Conservation (phyloP, 2,888 invertebrate genomes). For the Eristalis arbustorum region DNA sequence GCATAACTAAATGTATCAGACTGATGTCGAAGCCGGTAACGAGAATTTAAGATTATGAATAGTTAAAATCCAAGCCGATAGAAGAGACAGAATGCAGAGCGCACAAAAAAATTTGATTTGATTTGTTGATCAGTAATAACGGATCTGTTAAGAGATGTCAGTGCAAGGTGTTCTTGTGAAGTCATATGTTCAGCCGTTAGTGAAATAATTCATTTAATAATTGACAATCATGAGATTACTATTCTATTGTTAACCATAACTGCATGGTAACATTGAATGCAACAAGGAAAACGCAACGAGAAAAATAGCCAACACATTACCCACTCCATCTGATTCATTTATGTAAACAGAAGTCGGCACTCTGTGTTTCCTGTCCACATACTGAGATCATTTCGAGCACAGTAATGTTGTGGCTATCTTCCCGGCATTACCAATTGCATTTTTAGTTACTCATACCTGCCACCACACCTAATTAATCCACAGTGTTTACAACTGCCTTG, state of each 20-base stretch:
- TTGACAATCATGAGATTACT: not conserved
- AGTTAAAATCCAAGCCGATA: too few relatives aligned
- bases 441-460: not conserved
- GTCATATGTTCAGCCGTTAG: not conserved
- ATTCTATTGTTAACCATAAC: not conserved
- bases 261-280: not conserved
- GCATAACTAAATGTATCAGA: too few relatives aligned
- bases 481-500: not conserved
- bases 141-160: too few relatives aligned
- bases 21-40: too few relatives aligned
- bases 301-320: not conserved
- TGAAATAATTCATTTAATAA: not conserved
- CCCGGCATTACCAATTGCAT: constrained; percentile 11
- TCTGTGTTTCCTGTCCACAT: not conserved
- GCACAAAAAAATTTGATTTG: too few relatives aligned
- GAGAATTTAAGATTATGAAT: too few relatives aligned
- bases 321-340: constrained; percentile 7
- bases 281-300: not conserved
- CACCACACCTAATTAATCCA: constrained; percentile 32
- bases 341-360: not conserved
- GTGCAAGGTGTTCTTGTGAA: too few relatives aligned
- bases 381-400: not conserved
- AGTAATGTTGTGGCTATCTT: not conserved
- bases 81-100: too few relatives aligned
- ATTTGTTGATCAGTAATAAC: too few relatives aligned